Evolutionary conservation across 2,888 invertebrate genomes (phyloP), one percentile per base, ranked within the genome.

Genomic region (Tanaodytes sp.): DNA sequence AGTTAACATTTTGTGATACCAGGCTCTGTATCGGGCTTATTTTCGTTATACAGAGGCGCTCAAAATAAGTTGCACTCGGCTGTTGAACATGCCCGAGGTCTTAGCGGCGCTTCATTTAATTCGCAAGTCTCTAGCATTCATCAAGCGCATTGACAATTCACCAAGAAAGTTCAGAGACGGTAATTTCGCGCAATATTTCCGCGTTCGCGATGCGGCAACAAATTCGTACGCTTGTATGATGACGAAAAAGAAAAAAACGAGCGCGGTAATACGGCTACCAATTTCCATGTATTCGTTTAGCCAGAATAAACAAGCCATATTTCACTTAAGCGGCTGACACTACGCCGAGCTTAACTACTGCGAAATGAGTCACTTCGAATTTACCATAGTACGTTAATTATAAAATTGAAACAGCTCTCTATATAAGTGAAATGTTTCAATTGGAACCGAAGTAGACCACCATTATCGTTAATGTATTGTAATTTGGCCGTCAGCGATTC

Each of bases 281-380:
- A n/a, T 51, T 51, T 49, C 39, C 39, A 39, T 16, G 8, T 23
- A 52, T 51, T 37, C 23, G 12, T 59, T 65, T 39, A 23, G 52
- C 6, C 20, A 30, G 42, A 59, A 59, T 59, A 66, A 66, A 66
- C 59, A 59, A 59, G 46, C 45, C 36, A 52, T 66, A 48, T 66
- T 49, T 66, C 46, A 59, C 27, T 51, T 36, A 12, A 15, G 14
- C 46, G 59, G 4, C 66, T 2, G 66, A 59, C 66, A 16, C 33
- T 54, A 46, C 46, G 16, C 27, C 36, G 54, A 66, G 58, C 33
- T 48, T 20, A 59, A 66, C 66, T 66, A 66, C 66, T 66, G 54
- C 58, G 59, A 66, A 59, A 66, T 59, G 48, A 54, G 16, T 54
- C 15, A 12, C 31, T 48, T 40, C 6, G 16, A 52, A 52, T 59